phyloP scores from a whole-genome alignment of 2,888 invertebrate species.

The Andrena chrysosceles region DNA sequence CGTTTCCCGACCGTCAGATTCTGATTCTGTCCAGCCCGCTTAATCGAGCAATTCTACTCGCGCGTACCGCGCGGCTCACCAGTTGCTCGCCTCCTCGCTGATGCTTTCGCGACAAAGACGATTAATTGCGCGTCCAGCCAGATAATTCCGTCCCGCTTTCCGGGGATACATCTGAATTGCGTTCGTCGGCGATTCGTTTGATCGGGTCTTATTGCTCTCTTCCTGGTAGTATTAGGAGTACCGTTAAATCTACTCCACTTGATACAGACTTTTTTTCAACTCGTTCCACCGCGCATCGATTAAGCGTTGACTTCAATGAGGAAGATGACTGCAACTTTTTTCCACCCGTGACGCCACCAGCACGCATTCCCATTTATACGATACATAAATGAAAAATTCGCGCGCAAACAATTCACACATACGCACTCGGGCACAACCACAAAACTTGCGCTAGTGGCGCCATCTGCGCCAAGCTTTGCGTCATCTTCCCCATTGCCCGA shows the following conservation, averaged over 20 bases:
- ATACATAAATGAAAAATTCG: too few relatives aligned
- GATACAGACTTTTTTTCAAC: not conserved
- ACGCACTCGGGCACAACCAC: too few relatives aligned
- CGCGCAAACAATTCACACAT: too few relatives aligned
- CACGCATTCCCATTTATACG: too few relatives aligned
- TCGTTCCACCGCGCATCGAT: too few relatives aligned
- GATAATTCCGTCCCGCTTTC: constrained; percentile 46
- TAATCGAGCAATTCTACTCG: constrained; percentile 54
- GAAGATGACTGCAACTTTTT: too few relatives aligned
- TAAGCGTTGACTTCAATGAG: too few relatives aligned
- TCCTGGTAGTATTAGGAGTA: not conserved
- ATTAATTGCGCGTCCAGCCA: constrained; percentile 51
- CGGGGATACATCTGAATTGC: constrained; percentile 42
- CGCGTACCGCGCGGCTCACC: constrained; percentile 26
- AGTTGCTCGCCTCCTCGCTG: constrained; percentile 42
- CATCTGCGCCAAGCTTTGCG: too few relatives aligned
- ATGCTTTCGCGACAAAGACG: constrained; percentile 21
- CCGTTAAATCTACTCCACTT: not conserved
- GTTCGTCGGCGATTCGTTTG: constrained; percentile 12
- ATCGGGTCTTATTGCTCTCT: not conserved
- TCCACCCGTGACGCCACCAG: too few relatives aligned
- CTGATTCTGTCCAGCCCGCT: constrained; percentile 36
- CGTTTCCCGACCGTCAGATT: constrained; percentile 54
- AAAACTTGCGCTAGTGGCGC: too few relatives aligned
- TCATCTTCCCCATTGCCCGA: too few relatives aligned